Conservation (phyloP, 2,888 invertebrate genomes). For the Spodoptera exigua region DNA sequence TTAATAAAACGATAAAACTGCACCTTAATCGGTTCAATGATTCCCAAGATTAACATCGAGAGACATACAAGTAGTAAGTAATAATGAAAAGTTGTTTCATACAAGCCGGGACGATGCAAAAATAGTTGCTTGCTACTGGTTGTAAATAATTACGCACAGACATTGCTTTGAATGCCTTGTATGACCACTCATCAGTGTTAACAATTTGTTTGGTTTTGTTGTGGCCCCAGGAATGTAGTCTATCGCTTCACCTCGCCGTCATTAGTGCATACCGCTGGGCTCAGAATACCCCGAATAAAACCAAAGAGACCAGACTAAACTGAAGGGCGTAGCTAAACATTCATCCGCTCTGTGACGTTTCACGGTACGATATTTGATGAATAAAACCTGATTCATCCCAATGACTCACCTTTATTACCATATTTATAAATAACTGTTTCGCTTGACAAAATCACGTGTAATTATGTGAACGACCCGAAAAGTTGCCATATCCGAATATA, state of each 20-base stretch:
- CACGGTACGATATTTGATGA: slow-evolving; percentile 32
- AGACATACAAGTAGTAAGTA: slow-evolving; percentile 20
- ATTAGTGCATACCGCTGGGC: slow-evolving; percentile 72
- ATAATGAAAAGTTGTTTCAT: slow-evolving; percentile 49
- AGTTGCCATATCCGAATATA: slow-evolving; percentile 36
- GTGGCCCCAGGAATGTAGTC: slow-evolving; percentile 64
- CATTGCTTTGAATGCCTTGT: slow-evolving; percentile 57
- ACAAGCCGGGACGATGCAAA: slow-evolving; percentile 42
- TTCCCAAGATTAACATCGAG: slow-evolving; percentile 33
- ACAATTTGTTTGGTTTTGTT: slow-evolving; percentile 69
- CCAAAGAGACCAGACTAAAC: slow-evolving; percentile 54
- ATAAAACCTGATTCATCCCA: slow-evolving; percentile 31
- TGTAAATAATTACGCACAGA: slow-evolving; percentile 60
- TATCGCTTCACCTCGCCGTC: slow-evolving; percentile 64
- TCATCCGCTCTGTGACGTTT: slow-evolving; percentile 43
- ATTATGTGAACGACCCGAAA: slow-evolving; percentile 36
- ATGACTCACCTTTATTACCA: slow-evolving; percentile 23
- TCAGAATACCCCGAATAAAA: slow-evolving; percentile 77
- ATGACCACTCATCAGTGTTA: slow-evolving; percentile 59
- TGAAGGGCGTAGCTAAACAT: slow-evolving; percentile 59
- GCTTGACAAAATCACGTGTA: slow-evolving; percentile 37
- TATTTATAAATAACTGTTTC: slow-evolving; percentile 15
- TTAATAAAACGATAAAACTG: slow-evolving; percentile 22
- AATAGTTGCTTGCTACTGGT: slow-evolving; percentile 52
- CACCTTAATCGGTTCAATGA: slow-evolving; percentile 43